Conservation (phyloP, 2,888 invertebrate genomes). For the Drosophila macrospina region DNA sequence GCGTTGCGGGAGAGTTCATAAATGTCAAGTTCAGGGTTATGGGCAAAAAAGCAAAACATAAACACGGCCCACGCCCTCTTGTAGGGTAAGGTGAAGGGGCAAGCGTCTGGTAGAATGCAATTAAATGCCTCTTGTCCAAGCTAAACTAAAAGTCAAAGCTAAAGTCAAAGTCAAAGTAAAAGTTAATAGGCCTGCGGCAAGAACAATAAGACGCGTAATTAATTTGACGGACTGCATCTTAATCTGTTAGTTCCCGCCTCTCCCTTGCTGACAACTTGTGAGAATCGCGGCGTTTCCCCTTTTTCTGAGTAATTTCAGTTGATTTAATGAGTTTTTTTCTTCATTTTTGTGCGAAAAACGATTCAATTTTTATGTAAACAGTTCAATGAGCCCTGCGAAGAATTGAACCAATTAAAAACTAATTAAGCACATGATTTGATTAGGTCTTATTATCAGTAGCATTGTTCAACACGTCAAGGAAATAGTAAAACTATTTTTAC, state of each 20-base stretch:
- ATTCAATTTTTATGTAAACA: conserved; percentile 66
- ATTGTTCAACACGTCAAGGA: conserved; percentile 1
- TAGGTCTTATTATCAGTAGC: conserved; percentile 33
- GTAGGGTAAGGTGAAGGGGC: not conserved
- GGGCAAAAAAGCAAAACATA: conserved; percentile 35
- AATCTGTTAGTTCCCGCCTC: conserved; percentile 44
- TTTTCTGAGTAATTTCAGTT: conserved; percentile 56
- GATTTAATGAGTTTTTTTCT: conserved; percentile 63
- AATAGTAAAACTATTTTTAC: conserved; percentile 10
- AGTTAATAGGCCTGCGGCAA: conserved; percentile 40
- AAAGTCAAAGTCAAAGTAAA: conserved; percentile 11
- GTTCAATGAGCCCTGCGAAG: conserved; percentile 62
- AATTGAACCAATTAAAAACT: conserved; percentile 63
- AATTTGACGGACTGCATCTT: conserved; percentile 71
- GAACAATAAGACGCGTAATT: conserved; percentile 67
- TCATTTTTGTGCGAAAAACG: conserved; percentile 34
- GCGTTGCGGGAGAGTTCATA: conserved; percentile 55
- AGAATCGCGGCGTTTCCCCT: conserved; percentile 37
- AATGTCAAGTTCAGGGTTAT: conserved; percentile 78
- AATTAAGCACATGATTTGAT: conserved; percentile 68
- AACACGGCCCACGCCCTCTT: conserved; percentile 26
- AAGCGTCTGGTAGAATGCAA: conserved; percentile 32
- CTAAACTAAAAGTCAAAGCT: conserved; percentile 25
- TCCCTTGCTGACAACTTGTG: conserved; percentile 50
- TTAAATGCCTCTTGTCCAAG: conserved; percentile 33